Percentiles rank a stretch among this genome's conserved stretches.
phyloP scores from a whole-genome alignment of 2,797 vertebrate species.

The Anniella stebbinsi region DNA sequence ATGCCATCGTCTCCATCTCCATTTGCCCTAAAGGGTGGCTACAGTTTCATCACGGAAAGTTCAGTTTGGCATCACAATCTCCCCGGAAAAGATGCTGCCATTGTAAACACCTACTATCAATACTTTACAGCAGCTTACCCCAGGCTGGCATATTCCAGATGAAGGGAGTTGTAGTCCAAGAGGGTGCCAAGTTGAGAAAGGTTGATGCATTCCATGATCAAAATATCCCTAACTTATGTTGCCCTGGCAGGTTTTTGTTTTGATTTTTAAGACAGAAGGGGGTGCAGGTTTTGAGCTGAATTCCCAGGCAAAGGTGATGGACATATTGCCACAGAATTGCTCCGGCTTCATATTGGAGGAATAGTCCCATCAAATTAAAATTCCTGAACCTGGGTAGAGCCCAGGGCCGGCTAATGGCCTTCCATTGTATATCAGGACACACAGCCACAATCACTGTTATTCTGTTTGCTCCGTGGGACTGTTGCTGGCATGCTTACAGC shows the following conservation, averaged over 20 bases:
- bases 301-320: background rate
- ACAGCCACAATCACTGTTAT: no score
- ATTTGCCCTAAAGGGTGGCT: background rate
- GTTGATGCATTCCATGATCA: background rate
- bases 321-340: background rate
- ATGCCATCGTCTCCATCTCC: background rate
- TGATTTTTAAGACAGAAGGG: background rate
- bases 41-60: background rate
- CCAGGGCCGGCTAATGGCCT: no score
- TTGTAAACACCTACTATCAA: background rate
- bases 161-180: background rate
- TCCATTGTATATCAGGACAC: no score
- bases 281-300: background rate
- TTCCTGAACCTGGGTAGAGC: no score
- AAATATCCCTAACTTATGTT: background rate
- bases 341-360: background rate
- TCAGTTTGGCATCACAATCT: background rate
- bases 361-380: background rate
- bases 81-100: conserved; percentile 6
- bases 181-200: background rate
- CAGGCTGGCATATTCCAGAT: background rate
- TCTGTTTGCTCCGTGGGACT: no score
- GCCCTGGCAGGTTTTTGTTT: background rate
- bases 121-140: background rate
- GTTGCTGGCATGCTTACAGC: no score